These are phyloP conservation scores for Ommatoiulus sabulosus DNA, from an alignment of 2,888 invertebrate genomes.

Conservation along the genomic window DNA sequence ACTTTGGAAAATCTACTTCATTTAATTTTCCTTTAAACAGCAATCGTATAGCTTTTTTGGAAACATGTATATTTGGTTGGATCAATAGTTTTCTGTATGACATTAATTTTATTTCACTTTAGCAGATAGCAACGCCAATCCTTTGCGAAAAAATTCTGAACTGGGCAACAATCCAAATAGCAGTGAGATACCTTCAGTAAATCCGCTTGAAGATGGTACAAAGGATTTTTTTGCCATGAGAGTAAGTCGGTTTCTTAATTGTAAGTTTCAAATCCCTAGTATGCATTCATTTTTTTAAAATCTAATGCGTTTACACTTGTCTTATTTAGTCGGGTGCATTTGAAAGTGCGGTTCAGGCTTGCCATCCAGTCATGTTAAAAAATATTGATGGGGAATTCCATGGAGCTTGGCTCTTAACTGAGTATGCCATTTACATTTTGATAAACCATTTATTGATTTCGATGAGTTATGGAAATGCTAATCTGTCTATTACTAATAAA, in stretches of 20 bases:
- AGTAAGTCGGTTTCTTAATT: slow-evolving; percentile 49
- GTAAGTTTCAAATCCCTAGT: not conserved
- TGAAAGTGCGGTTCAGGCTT: slow-evolving; percentile 78
- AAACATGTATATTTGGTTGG: no score
- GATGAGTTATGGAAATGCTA: no score
- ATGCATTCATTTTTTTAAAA: no score
- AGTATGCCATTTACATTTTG: slow-evolving; percentile 74
- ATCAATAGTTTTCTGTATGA: no score
- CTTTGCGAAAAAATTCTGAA: not conserved
- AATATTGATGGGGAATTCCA: slow-evolving; percentile 78
- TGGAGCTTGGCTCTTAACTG: slow-evolving; percentile 84
- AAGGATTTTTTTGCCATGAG: slow-evolving; percentile 61
- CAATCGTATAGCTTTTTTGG: no score
- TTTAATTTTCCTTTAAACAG: no score
- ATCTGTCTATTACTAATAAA: no score
- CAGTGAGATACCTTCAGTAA: not conserved
- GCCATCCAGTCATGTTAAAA: slow-evolving; percentile 74
- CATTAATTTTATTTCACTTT: slow-evolving; percentile 38
- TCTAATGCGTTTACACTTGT: slow-evolving; percentile 12
- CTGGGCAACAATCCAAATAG: not conserved
- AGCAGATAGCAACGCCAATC: not conserved
- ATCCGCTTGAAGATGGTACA: slow-evolving; percentile 56
- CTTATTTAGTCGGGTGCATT: slow-evolving; percentile 78
- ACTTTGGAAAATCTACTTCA: no score
- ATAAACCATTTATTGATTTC: no score